Base-by-base conservation (phyloP, 2,797 vertebrate species). In the Alauda arvensis region DNA sequence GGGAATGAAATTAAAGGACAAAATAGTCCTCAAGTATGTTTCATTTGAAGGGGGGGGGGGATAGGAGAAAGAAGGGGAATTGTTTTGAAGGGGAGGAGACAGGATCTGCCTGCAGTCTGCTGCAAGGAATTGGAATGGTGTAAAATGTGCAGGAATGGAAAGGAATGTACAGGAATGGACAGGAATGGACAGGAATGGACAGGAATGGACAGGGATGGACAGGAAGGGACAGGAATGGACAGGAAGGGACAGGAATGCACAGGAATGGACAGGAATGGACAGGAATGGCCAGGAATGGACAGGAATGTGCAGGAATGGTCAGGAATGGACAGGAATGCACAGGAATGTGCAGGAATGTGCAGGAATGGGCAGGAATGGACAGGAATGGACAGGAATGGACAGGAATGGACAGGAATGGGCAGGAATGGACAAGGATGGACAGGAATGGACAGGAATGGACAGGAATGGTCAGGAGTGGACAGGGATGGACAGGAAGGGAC, bases 1-100 rank as follows among this genome's bases (percentile, higher is more conserved):
- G 75, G 77, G 91, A 85, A 76, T 77, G 87, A 83, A 95, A 92
- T 91, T 92, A 94, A 93, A 94, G 93, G 92, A 92, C 93, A 92
- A 89, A 91, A 76, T 28, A 83, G 53, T 74, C 76, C 61, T 89
- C 60, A 74, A 91, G 79, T 81, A 46, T 67, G 67, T 83, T 92
- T 85, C 60, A 67, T 81, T 93, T 87, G 80, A 91, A 88, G 70
- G 70, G 74, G 78, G 70, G 74, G 78, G 74, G 34, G 14, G 26
- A 18, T 26, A 83, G 80, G 37, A 56, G 59, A 93, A 95, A 81
- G 71, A 66, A 87, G 49, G 62, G 43, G 48, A 85, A 78, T 76
- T 88, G 42, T 89, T 92, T 84, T 77, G 68, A 77, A 87, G 49
- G 39, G 86, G 56, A 89, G 70, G 63, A 94, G 60, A 63, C 25